Evolutionary conservation across 2,888 invertebrate species (phyloP).

Genomic region (Chaitophorus viminalis): DNA sequence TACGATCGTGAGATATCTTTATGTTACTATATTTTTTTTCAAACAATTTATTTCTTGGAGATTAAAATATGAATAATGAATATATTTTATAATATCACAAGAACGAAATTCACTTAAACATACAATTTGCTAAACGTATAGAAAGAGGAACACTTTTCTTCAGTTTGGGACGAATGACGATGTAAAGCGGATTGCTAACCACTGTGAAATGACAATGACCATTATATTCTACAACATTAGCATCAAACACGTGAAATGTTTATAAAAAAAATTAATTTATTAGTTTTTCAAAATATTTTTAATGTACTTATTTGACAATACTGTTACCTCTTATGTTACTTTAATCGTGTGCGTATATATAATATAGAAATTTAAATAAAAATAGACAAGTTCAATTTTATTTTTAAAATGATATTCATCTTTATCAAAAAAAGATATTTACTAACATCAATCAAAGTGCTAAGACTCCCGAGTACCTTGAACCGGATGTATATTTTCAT

Average conservation of each 20-base stretch:
- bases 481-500: slow-evolving; percentile 42
- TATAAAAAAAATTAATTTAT: background rate
- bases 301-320: no score
- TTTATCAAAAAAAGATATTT: background rate
- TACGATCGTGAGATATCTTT: background rate
- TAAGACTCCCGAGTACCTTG: slow-evolving; percentile 27
- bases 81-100: no score
- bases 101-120: no score
- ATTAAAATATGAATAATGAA: background rate
- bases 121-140: background rate
- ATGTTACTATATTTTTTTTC: background rate
- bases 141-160: background rate
- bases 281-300: background rate
- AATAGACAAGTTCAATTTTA: background rate
- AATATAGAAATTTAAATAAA: background rate
- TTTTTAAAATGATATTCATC: slow-evolving; percentile 1
- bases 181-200: background rate
- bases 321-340: no score
- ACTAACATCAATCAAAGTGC: slow-evolving; percentile 34
- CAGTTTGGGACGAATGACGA: no score
- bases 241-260: background rate
- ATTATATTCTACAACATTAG: slow-evolving; percentile 3
- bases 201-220: slow-evolving; percentile 6
- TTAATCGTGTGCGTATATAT: no score
- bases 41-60: background rate